phyloP scores from a whole-genome alignment of 2,888 invertebrate species.

The Athalia circularis region DNA sequence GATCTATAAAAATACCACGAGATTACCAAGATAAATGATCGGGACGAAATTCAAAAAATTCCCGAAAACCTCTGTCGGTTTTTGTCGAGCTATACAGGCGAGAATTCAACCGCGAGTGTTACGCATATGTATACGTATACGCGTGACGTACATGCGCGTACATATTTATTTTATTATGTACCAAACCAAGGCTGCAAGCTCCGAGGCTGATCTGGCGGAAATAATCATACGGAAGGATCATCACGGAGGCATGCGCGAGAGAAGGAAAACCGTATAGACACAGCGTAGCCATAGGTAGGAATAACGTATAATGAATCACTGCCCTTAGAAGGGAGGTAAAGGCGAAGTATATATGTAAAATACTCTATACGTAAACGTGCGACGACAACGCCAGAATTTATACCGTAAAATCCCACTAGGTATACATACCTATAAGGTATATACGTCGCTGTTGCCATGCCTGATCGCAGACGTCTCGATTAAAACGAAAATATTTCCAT shows the following conservation, averaged over 20 bases:
- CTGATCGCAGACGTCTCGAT: slow-evolving; percentile 16
- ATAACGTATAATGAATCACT: slow-evolving; percentile 26
- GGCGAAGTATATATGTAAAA: no score
- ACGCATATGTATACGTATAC: no score
- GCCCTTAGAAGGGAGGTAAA: background rate
- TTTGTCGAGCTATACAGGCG: no score
- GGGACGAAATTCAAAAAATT: slow-evolving; percentile 41
- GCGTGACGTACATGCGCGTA: no score
- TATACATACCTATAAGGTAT: no score
- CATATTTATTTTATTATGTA: no score
- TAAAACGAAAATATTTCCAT: slow-evolving; percentile 39
- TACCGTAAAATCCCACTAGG: no score
- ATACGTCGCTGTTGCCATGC: background rate
- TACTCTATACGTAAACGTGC: no score
- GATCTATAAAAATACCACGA: slow-evolving; percentile 42
- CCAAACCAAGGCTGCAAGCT: no score
- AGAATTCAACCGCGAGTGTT: no score
- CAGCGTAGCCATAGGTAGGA: background rate
- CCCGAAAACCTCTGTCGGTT: slow-evolving; percentile 6
- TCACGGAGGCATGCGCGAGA: slow-evolving; percentile 19
- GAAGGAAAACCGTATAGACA: background rate
- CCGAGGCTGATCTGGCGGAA: slow-evolving; percentile 17
- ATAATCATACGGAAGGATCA: slow-evolving; percentile 34
- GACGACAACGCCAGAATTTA: no score
- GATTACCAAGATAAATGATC: slow-evolving; percentile 45